Conservation (phyloP, 1,140 invertebrate genomes). For the Parapsyche elsis region DNA sequence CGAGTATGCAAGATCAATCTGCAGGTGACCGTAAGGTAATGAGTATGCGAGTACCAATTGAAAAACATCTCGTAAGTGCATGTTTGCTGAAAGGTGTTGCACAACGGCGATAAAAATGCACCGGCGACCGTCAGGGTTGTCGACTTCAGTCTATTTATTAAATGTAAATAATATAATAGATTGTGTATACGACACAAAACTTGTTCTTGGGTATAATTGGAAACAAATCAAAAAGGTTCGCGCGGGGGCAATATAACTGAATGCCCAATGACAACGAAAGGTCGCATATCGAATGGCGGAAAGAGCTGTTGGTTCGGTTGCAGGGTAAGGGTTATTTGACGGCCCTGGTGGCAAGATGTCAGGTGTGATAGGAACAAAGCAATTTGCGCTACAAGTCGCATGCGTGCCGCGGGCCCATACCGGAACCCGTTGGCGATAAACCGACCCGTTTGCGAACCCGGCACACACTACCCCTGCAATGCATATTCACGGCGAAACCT, state of each 20-base stretch:
- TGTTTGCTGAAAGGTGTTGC: slow-evolving; percentile 31
- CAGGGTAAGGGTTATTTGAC: background rate
- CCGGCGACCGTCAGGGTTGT: background rate
- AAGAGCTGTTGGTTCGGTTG: too few species aligned
- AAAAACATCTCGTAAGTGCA: slow-evolving; percentile 45
- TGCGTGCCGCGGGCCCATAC: slow-evolving; percentile 39
- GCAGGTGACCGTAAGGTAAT: slow-evolving; percentile 38
- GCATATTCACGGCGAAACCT: background rate
- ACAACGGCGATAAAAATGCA: slow-evolving; percentile 38
- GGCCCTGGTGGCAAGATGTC: slow-evolving; percentile 29
- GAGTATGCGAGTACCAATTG: slow-evolving; percentile 30
- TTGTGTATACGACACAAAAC: too few species aligned
- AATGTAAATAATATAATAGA: too few species aligned
- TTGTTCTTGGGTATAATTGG: too few species aligned
- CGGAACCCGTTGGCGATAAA: slow-evolving; percentile 30
- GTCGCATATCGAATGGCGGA: too few species aligned
- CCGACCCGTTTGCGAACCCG: slow-evolving; percentile 7
- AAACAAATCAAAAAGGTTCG: background rate
- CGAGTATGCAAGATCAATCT: slow-evolving; percentile 25
- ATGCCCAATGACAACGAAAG: too few species aligned
- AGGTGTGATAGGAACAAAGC: slow-evolving; percentile 39
- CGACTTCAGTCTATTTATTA: too few species aligned
- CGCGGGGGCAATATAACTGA: too few species aligned
- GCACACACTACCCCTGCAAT: background rate
- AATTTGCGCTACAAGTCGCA: slow-evolving; percentile 40